These are phyloP conservation scores for Aricia artaxerxes DNA, from an alignment of 2,888 invertebrate genomes.

Conservation along the genomic window DNA sequence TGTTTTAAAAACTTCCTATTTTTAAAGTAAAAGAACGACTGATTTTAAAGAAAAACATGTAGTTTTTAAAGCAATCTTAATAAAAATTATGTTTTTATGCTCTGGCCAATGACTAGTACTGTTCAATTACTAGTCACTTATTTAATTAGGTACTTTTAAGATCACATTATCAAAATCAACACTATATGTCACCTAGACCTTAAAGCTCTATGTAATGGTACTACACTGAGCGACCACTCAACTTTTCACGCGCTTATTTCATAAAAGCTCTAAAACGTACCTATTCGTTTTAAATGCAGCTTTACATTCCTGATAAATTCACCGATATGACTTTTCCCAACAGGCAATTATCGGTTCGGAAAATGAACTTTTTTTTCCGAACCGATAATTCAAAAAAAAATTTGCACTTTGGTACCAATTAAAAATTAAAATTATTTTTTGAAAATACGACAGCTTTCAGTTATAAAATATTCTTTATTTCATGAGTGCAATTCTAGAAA, in stretches of 20 bases:
- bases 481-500: neutral
- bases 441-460: neutral
- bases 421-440: neutral
- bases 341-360: neutral
- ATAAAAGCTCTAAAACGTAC: neutral
- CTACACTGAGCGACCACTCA: neutral
- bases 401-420: neutral
- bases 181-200: neutral
- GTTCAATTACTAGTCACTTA: no score
- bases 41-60: no score
- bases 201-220: neutral
- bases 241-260: constrained; percentile 1
- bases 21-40: no score
- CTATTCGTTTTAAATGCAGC: neutral
- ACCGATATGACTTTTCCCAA: neutral
- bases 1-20: no score
- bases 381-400: neutral
- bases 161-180: neutral
- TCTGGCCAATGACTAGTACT: no score
- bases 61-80: no score
- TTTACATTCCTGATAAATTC: neutral
- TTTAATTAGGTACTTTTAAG: no score
- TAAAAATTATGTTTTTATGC: no score
- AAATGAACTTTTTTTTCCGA: neutral
- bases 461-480: neutral